phyloP scores from a whole-genome alignment of 2,888 invertebrate species.

The Tortrix viridana region DNA sequence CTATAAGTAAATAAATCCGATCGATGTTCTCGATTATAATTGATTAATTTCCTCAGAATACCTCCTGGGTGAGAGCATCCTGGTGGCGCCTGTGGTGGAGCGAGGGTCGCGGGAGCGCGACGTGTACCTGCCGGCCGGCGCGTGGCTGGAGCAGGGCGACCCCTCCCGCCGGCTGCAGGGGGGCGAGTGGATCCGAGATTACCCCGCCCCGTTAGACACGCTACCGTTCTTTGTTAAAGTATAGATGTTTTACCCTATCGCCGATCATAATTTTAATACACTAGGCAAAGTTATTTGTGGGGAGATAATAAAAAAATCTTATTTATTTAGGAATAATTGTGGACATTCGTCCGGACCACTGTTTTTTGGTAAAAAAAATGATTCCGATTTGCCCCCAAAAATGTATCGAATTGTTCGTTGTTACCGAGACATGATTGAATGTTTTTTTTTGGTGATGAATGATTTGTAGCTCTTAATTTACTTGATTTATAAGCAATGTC shows the following conservation, averaged over 20 bases:
- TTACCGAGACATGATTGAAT: no score
- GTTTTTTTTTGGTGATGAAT: no score
- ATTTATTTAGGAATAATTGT: no score
- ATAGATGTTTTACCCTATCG: not conserved
- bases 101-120: constrained; percentile 80
- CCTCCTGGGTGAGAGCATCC: constrained; percentile 86
- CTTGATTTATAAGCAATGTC: no score
- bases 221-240: constrained; percentile 83
- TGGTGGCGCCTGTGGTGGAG: constrained; percentile 88
- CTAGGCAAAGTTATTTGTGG: not conserved
- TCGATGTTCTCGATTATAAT: no score
- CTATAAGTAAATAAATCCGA: no score
- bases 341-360: no score
- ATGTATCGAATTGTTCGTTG: no score
- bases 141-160: constrained; percentile 83
- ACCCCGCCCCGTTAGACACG: constrained; percentile 84
- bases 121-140: constrained; percentile 87
- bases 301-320: no score
- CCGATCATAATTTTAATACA: not conserved
- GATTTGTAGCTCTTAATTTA: no score
- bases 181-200: constrained; percentile 82
- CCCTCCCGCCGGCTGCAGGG: constrained; percentile 45
- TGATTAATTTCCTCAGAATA: constrained; percentile 82
- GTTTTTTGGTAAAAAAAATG: no score
- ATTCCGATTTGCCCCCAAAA: no score